These are phyloP conservation scores for Rallus crepitans DNA, from an alignment of 2,797 vertebrate genomes.

Conservation along the genomic window DNA sequence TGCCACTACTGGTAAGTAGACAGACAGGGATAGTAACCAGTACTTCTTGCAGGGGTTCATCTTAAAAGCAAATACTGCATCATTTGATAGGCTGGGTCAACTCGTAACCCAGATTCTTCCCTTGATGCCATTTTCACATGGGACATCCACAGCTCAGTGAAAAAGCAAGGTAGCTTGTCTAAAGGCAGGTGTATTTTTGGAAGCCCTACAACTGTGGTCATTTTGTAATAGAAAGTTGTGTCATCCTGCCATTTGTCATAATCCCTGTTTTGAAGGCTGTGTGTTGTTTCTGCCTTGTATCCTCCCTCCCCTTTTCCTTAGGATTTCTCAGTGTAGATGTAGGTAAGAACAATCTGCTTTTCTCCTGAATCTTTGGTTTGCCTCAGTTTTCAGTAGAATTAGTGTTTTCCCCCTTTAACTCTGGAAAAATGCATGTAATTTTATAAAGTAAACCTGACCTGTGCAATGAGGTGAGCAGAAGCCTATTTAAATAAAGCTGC, in stretches of 20 bases:
- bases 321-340: neutral
- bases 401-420: neutral
- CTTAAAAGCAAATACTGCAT: neutral
- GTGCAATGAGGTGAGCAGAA: conserved; percentile 26
- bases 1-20: conserved; percentile 88
- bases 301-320: neutral
- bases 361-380: neutral
- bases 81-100: neutral
- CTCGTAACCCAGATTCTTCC: neutral
- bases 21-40: neutral
- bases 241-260: neutral
- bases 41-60: neutral
- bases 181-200: neutral
- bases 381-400: neutral
- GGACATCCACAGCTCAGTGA: neutral
- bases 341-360: neutral
- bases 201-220: neutral
- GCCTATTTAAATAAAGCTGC: conserved; percentile 60
- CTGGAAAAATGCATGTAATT: neutral
- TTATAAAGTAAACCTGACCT: conserved; percentile 33
- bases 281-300: neutral
- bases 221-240: neutral
- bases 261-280: neutral
- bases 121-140: neutral
- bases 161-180: neutral